Conservation (phyloP, 2,797 vertebrate genomes). For the Phaenicophaeus curvirostris region DNA sequence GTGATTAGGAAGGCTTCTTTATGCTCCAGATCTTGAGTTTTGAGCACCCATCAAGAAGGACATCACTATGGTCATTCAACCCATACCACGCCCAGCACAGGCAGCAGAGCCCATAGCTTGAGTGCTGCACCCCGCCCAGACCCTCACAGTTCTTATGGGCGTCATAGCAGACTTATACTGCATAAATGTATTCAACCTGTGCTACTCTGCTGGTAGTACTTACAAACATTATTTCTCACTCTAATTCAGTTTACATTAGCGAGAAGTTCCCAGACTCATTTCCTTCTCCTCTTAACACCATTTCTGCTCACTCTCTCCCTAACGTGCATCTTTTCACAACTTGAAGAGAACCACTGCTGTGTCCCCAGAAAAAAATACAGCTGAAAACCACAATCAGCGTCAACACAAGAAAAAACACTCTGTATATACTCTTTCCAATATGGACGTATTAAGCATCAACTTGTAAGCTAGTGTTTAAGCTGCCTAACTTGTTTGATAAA, state of each 20-base stretch:
- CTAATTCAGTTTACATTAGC: neutral
- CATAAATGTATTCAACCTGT: neutral
- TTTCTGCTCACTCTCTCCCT: neutral
- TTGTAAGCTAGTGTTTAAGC: neutral
- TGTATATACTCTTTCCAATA: neutral
- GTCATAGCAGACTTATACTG: neutral
- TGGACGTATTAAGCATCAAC: neutral
- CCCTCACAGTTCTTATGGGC: accelerated
- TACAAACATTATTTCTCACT: neutral
- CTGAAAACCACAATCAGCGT: neutral
- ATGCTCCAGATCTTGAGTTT: neutral
- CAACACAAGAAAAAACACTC: neutral
- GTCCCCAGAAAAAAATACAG: neutral
- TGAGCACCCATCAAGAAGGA: accelerated
- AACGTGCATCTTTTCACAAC: accelerated
- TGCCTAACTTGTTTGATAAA: neutral
- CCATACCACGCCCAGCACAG: accelerated
- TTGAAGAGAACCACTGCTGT: neutral
- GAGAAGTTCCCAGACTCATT: neutral
- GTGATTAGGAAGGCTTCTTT: neutral
- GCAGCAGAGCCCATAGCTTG: neutral
- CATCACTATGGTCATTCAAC: neutral
- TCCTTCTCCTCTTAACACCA: neutral
- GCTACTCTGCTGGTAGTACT: neutral
- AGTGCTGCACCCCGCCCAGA: neutral